These are phyloP conservation scores for Macaria liturata DNA, from an alignment of 2,888 invertebrate species.

Conservation along the genomic window DNA sequence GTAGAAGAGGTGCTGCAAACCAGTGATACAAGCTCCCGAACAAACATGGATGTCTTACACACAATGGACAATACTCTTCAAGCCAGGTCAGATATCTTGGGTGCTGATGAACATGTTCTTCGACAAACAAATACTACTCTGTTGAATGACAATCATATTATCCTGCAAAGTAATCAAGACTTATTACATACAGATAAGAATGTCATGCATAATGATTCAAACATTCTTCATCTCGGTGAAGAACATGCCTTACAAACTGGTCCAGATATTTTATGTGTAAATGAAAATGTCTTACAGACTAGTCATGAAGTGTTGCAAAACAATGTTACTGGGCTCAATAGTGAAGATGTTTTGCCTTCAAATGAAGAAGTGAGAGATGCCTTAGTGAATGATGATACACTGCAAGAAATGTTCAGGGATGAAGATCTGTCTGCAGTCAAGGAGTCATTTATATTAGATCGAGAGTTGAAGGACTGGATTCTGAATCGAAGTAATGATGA, in stretches of 20 bases:
- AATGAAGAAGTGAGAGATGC: conserved; percentile 26
- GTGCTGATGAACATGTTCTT: conserved; percentile 4
- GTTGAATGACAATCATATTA: conserved; percentile 4
- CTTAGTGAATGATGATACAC: conserved; percentile 36
- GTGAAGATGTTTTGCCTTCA: conserved; percentile 20
- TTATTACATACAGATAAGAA: conserved; percentile 5
- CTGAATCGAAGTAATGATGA: conserved; percentile 51
- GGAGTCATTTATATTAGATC: conserved; percentile 48
- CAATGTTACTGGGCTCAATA: conserved; percentile 11
- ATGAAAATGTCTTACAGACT: conserved; percentile 20
- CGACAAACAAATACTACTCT: conserved; percentile 4
- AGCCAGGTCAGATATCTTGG: neutral
- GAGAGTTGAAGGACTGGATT: conserved; percentile 60
- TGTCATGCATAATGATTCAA: conserved; percentile 7
- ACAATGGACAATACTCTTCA: conserved; percentile 1
- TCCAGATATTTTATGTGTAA: conserved; percentile 14
- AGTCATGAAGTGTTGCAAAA: conserved; percentile 15
- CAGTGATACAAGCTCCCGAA: conserved; percentile 7
- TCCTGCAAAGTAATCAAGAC: conserved; percentile 6
- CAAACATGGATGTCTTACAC: neutral
- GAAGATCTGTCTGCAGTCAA: conserved; percentile 55
- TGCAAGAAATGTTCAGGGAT: conserved; percentile 58
- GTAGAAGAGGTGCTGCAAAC: conserved; percentile 16
- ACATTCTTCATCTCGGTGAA: conserved; percentile 9
- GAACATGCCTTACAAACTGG: conserved; percentile 12